Base-by-base conservation (phyloP, 1,140 invertebrate species). In the Coenobita brevimanus region DNA sequence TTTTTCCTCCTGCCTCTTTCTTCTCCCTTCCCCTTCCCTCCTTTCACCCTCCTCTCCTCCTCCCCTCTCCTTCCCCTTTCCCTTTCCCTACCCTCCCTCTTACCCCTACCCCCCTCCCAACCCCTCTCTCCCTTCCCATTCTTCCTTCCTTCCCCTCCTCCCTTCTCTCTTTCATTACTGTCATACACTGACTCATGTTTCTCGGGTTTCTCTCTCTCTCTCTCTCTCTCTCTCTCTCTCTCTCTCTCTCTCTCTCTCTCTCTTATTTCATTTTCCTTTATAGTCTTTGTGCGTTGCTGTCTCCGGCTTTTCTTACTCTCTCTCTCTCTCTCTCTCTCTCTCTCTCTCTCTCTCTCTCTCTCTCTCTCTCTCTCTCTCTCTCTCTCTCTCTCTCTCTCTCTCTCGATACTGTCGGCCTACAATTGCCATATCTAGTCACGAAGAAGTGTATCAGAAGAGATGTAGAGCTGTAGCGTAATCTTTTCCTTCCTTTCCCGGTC, bases 151-250 rank as follows among this genome's bases (percentile, higher is more conserved):
- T 24, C 57, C 24, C 13, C 33, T 38, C 33, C 27, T 50, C 33
- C 36, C 43, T 24, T n/a, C 41, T 54, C 21, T 38, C 33, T 79
- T 17, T 30, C 50, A 41, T 54, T 17, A 21, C 36, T 27, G 21
- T 79, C 46, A 33, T 54, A 13, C 76, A 54, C 76, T 38, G 17
- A 3, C 30, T 71, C 30, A 13, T 71, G 10, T 38, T 71, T 10
- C 30, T 71, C 8, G 33, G 36, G 33, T 38, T 54, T 30, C 46
- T 54, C 46, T 50, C 30, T 15, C 76, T 54, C 46, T 50, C 30
- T 30, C 76, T 54, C 76, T 50, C 30, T 50, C 76, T 79, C 43
- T n/a, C 50, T 33, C 43, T 79, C 76, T n/a, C 50, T 50, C 43
- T 79, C 76, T n/a, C 50, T 50, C 24, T 79, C 46, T 17, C 57